A percentile compares a stretch with the other conserved stretches of the same genome.
These are phyloP conservation scores for Drosophila diplacantha DNA, from an alignment of 2,888 invertebrate species.

Conservation along the genomic window DNA sequence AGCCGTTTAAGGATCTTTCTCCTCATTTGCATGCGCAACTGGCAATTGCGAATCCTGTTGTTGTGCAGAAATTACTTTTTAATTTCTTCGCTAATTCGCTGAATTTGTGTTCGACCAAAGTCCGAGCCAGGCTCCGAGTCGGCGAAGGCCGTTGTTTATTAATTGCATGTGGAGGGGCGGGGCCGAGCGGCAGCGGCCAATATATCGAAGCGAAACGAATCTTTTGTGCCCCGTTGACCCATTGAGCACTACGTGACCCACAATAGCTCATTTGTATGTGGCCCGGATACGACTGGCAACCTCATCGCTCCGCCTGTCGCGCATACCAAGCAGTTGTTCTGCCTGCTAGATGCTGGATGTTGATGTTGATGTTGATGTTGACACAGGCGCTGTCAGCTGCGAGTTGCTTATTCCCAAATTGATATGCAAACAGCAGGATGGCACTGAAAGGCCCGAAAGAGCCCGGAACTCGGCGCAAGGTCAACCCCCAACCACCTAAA, in stretches of 20 bases:
- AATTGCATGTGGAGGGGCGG: conserved; percentile 26
- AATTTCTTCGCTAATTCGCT: conserved; percentile 65
- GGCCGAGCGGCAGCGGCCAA: conserved; percentile 22
- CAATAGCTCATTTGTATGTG: conserved; percentile 70
- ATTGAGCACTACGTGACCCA: conserved; percentile 55
- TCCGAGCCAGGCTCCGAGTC: conserved; percentile 1
- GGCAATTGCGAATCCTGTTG: conserved; percentile 63
- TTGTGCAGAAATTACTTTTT: conserved; percentile 65
- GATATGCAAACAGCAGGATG: conserved; percentile 63
- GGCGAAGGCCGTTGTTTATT: conserved; percentile 37
- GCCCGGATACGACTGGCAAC: conserved; percentile 47
- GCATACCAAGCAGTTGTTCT: conserved; percentile 58
- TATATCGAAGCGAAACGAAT: conserved; percentile 33
- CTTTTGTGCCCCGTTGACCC: conserved; percentile 62
- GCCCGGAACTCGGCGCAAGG: conserved; percentile 8
- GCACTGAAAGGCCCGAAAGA: conserved; percentile 16
- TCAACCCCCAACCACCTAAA: conserved; percentile 22
- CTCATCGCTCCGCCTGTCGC: conserved; percentile 54
- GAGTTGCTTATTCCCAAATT: conserved; percentile 45
- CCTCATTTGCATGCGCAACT: conserved; percentile 64
- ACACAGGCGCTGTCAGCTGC: conserved; percentile 32
- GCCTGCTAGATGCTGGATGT: background rate
- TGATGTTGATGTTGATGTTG: conserved; percentile 18
- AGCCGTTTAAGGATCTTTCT: conserved; percentile 43
- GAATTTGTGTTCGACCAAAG: conserved; percentile 28